Conservation (phyloP, 1,140 invertebrate species). For the Neomicropteryx cornuta region DNA sequence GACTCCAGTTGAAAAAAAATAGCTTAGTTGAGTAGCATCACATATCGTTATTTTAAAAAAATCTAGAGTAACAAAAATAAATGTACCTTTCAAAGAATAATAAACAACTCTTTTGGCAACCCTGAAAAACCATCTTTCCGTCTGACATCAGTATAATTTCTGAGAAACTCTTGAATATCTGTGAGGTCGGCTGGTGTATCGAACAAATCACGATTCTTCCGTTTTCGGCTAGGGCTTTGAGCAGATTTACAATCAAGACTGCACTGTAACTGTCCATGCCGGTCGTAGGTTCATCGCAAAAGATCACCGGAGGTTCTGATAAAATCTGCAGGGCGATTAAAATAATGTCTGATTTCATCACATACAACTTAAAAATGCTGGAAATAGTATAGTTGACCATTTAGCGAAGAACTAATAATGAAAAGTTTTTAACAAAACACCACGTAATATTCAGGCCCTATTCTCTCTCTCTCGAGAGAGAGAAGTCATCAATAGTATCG, state of each 20-base stretch:
- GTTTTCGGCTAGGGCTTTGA: constrained; percentile 42
- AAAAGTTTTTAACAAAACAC: too few relatives aligned
- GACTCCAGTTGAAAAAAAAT: too few relatives aligned
- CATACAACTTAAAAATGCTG: too few relatives aligned
- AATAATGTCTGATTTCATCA: too few relatives aligned
- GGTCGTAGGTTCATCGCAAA: constrained; percentile 65
- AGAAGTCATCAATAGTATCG: too few relatives aligned
- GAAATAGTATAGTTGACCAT: constrained; percentile 12
- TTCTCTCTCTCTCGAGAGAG: too few relatives aligned
- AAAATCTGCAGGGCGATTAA: too few relatives aligned
- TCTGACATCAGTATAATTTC: constrained; percentile 56
- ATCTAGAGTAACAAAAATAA: too few relatives aligned
- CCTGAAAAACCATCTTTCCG: constrained; percentile 64
- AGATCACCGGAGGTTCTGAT: constrained; percentile 54
- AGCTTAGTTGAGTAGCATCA: background rate
- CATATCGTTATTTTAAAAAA: too few relatives aligned
- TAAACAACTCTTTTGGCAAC: constrained; percentile 37
- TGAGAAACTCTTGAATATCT: constrained; percentile 62
- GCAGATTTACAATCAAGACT: constrained; percentile 48
- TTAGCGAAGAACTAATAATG: too few relatives aligned
- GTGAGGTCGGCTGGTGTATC: constrained; percentile 70
- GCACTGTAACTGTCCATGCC: constrained; percentile 66
- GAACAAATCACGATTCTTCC: constrained; percentile 66
- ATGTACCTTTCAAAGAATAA: constrained; percentile 43
- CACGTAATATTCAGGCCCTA: too few relatives aligned